These are phyloP conservation scores for Hemicordylus capensis DNA, from an alignment of 2,113 vertebrate genomes.

Conservation along the genomic window DNA sequence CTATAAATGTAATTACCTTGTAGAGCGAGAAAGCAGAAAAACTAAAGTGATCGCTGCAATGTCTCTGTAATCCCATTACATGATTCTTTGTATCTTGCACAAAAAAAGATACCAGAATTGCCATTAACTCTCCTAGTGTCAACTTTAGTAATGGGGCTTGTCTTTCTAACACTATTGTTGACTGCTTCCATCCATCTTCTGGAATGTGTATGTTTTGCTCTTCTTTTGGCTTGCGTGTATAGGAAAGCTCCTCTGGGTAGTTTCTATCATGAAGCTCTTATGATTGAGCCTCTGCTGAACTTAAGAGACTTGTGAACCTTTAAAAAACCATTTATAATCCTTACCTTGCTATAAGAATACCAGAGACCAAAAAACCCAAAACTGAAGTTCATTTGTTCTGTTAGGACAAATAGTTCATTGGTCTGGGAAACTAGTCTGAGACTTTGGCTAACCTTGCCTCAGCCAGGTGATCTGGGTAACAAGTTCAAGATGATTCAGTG, in stretches of 20 bases:
- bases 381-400: neutral
- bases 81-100: neutral
- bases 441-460: neutral
- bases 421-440: neutral
- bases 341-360: neutral
- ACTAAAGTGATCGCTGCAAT: neutral
- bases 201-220: neutral
- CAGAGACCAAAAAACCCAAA: neutral
- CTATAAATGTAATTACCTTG: neutral
- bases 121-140: neutral
- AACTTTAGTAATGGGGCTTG: neutral
- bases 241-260: neutral
- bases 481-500: neutral
- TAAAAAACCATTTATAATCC: neutral
- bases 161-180: neutral
- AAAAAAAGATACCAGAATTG: neutral
- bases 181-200: neutral
- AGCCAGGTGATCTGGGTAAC: neutral
- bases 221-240: slow-evolving; percentile 16
- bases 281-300: neutral
- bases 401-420: neutral
- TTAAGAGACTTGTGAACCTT: neutral
- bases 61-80: neutral
- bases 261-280: neutral
- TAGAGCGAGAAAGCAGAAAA: neutral